Evolutionary conservation across 2,888 invertebrate species (phyloP).

Genomic region (Hipparchia semele): DNA sequence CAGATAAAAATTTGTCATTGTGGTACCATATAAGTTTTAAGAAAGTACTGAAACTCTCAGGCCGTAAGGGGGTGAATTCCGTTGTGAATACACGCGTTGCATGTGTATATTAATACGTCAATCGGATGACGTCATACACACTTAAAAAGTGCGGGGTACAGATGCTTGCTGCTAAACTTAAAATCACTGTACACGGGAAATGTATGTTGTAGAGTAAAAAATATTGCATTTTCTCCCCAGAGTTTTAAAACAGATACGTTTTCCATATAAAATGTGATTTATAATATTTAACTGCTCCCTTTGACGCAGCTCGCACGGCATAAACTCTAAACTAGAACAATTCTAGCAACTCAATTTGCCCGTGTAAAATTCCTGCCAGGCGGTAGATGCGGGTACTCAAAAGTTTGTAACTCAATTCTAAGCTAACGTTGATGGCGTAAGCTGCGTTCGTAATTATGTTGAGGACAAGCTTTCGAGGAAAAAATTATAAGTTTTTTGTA

Average conservation of each 20-base stretch:
- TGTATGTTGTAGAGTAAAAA: no score
- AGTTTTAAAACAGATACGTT: slow-evolving; percentile 12
- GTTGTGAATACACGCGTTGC: no score
- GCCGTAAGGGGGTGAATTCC: no score
- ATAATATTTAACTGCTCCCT: slow-evolving; percentile 2
- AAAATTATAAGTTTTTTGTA: background rate
- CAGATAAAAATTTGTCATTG: no score
- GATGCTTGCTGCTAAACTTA: no score
- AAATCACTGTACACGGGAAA: no score
- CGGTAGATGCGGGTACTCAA: slow-evolving; percentile 30
- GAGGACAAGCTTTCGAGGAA: slow-evolving; percentile 11
- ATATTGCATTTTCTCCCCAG: background rate
- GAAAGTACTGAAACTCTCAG: no score
- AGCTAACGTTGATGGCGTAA: slow-evolving; percentile 31
- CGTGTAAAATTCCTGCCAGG: slow-evolving; percentile 29
- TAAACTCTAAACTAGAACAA: slow-evolving; percentile 25
- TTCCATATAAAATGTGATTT: slow-evolving; percentile 13
- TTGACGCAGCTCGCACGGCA: slow-evolving; percentile 10
- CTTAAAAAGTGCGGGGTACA: no score
- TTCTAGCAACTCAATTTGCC: slow-evolving; percentile 26
- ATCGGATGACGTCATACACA: no score
- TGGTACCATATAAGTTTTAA: no score
- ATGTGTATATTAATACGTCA: no score
- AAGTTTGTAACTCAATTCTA: slow-evolving; percentile 35
- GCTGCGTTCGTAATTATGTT: slow-evolving; percentile 28